Evolutionary conservation across 2,888 invertebrate species (phyloP).

Genomic region (Sphecodes monilicornis): DNA sequence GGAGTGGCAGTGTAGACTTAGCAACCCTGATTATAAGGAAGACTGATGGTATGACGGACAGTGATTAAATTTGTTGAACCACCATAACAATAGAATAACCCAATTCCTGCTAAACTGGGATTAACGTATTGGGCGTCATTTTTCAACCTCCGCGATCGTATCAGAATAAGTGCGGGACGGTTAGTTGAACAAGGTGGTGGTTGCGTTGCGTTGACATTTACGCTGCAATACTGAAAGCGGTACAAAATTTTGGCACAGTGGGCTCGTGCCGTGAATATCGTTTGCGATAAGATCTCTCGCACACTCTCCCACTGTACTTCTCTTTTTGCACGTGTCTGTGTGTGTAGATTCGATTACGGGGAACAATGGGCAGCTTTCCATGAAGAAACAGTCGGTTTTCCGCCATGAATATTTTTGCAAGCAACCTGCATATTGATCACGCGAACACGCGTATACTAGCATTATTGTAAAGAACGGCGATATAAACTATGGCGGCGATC

Average conservation of each 20-base stretch:
- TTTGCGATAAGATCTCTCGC: slow-evolving; percentile 50
- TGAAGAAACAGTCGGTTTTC: slow-evolving; percentile 54
- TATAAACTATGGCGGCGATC: slow-evolving; percentile 49
- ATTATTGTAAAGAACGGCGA: slow-evolving; percentile 40
- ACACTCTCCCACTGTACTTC: neutral
- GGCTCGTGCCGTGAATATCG: slow-evolving; percentile 29
- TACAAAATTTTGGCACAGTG: slow-evolving; percentile 46
- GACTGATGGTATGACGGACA: neutral
- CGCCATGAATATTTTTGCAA: slow-evolving; percentile 58
- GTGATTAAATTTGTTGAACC: neutral
- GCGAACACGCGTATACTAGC: slow-evolving; percentile 28
- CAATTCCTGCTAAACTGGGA: neutral
- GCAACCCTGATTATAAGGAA: neutral
- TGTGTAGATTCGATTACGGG: slow-evolving; percentile 48
- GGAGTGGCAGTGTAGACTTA: neutral
- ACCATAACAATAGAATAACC: slow-evolving; percentile 20
- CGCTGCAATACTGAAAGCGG: slow-evolving; percentile 14
- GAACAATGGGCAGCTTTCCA: slow-evolving; percentile 63
- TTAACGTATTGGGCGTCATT: slow-evolving; percentile 21
- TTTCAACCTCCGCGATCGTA: slow-evolving; percentile 37
- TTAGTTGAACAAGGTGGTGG: slow-evolving; percentile 47
- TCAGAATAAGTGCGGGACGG: slow-evolving; percentile 47
- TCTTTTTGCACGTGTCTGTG: neutral
- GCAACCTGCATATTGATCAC: slow-evolving; percentile 54
- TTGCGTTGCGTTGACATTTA: slow-evolving; percentile 40